These are phyloP conservation scores for Nansenia antarctica DNA, from an alignment of 2,113 vertebrate genomes.

Conservation along the genomic window DNA sequence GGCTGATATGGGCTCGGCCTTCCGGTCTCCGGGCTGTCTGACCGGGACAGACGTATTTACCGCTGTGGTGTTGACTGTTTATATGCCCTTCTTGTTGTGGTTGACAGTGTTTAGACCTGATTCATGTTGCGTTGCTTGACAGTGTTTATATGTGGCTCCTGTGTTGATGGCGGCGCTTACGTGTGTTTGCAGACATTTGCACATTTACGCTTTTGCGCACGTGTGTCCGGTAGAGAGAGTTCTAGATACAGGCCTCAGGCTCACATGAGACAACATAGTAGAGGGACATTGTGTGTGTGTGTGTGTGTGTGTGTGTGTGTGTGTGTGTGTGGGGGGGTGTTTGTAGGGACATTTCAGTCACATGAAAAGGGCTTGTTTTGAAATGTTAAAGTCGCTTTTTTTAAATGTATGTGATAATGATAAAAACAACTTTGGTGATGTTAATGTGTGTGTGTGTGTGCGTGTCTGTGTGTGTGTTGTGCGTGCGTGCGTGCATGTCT, in stretches of 20 bases:
- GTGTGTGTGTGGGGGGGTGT: too few species aligned
- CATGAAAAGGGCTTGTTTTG: background rate
- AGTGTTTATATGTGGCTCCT: too few species aligned
- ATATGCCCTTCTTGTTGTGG: background rate
- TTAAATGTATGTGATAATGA: too few species aligned
- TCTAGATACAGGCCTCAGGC: too few species aligned
- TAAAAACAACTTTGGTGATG: too few species aligned
- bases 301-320: too few species aligned
- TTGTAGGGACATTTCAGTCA: background rate
- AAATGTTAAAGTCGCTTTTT: background rate
- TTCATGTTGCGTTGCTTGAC: too few species aligned
- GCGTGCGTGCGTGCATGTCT: too few species aligned
- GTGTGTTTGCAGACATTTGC: background rate
- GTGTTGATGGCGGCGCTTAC: background rate
- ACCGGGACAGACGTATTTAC: background rate
- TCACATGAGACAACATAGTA: background rate
- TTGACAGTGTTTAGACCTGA: background rate
- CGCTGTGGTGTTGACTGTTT: background rate
- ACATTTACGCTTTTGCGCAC: background rate
- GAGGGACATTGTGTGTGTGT: background rate
- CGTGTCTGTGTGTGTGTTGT: too few species aligned
- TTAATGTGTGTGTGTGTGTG: too few species aligned
- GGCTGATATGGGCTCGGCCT: background rate
- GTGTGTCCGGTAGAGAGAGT: background rate
- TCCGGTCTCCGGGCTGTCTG: background rate